Base-by-base conservation (phyloP, 2,113 vertebrate genomes). In the Psilopsiagon aurifrons region DNA sequence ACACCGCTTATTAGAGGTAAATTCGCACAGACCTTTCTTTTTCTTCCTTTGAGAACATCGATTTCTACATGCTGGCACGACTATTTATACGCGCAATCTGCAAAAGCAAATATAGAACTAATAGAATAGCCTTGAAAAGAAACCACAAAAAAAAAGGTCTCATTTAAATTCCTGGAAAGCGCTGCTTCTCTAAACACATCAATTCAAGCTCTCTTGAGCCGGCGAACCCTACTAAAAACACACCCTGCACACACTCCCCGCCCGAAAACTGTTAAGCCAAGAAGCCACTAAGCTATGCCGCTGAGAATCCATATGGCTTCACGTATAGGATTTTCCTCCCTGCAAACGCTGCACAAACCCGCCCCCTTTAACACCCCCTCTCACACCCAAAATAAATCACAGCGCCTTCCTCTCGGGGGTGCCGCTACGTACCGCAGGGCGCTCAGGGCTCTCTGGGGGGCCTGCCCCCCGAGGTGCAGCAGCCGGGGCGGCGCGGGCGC, bases 101-200 rank as follows among this genome's bases (percentile, higher is more conserved):
- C 90, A 87, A 94, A 95, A 96, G 94, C 86, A 95, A 97, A 96
- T 39, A 90, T 0, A 92, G 92, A 93, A 88, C 83, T 73, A 77
- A 75, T 33, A 77, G 88, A 71, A 93, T 8, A 97, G 95, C 82
- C 94, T 88, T 78, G 86, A 87, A 97, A 97, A 93, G 92, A 83
- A 83, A 37, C 60, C 66, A 52, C 92, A 73, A 69, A 79, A 69
- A 82, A 49, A 43, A 43, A 43, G 60, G 81, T 96, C 97, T 98
- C 92, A 97, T 97, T 97, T 96, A 97, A 97, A 98, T 98, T 98
- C 98, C 96, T 98, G 96, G 97, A 98, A 98, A 98, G 98, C 96
- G 39, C 24, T 24, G 92, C 91, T 95, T 86, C 93, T 90, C 96
- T 67, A 83, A 97, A 95, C 92, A 52, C 44, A 89, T 94, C 96